Conservation (phyloP, 2,113 vertebrate genomes). For the Nibea coibor region DNA sequence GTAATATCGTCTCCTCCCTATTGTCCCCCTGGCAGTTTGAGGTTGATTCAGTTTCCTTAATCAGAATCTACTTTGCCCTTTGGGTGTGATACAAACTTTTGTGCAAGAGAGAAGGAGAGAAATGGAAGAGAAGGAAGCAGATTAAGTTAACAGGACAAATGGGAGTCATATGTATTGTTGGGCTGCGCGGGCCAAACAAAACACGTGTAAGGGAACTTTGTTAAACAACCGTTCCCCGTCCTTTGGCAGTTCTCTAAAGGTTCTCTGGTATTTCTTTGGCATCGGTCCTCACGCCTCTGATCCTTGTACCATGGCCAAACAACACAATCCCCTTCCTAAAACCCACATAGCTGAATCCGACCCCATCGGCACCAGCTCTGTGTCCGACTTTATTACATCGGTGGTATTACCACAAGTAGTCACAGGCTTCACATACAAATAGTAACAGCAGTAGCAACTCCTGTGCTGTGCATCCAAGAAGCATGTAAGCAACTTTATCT, state of each 20-base stretch:
- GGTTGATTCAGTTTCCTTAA: constrained; percentile 71
- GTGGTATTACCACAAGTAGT: constrained; percentile 11
- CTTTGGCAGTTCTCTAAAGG: constrained; percentile 55
- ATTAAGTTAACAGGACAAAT: constrained; percentile 67
- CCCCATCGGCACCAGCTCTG: constrained; percentile 28
- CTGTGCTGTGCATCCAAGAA: neutral
- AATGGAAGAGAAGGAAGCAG: constrained; percentile 43
- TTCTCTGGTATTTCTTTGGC: constrained; percentile 67
- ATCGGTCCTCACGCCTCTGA: constrained; percentile 37
- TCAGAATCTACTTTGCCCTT: constrained; percentile 54
- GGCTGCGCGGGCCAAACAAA: constrained; percentile 60
- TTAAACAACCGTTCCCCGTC: constrained; percentile 27
- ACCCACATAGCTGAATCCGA: constrained; percentile 49
- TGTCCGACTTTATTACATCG: constrained; percentile 27
- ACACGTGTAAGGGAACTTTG: constrained; percentile 55
- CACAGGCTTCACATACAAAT: neutral
- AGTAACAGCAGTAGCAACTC: neutral
- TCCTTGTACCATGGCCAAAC: constrained; percentile 59
- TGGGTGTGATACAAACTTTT: constrained; percentile 50
- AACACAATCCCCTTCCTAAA: constrained; percentile 54
- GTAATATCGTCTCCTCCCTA: constrained; percentile 38
- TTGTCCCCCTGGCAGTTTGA: constrained; percentile 45
- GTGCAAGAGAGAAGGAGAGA: constrained; percentile 15
- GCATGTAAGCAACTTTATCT: neutral
- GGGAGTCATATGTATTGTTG: constrained; percentile 65